These are phyloP conservation scores for Pan paniscus DNA, from an alignment of 2,113 vertebrate species.

Conservation along the genomic window DNA sequence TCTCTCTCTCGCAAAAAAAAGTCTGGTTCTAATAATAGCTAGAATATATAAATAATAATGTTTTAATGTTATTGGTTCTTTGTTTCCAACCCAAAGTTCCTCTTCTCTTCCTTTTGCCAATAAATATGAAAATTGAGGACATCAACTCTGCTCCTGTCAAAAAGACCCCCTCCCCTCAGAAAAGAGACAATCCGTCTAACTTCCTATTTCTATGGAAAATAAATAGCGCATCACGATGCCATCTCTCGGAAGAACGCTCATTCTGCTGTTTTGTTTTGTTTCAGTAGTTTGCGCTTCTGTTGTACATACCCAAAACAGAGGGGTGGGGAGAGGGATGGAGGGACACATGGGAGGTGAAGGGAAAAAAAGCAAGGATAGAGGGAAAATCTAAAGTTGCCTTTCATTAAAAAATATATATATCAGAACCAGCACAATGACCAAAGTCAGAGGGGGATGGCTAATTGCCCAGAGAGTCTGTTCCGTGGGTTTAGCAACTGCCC, in stretches of 20 bases:
- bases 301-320: slow-evolving; percentile 70
- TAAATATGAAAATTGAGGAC: slow-evolving; percentile 85
- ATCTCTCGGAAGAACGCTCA: slow-evolving; percentile 73
- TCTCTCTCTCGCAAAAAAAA: slow-evolving; percentile 77
- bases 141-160: slow-evolving; percentile 84
- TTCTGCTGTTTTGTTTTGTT: slow-evolving; percentile 74
- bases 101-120: slow-evolving; percentile 75
- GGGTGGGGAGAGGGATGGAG: slow-evolving; percentile 20
- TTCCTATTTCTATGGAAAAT: slow-evolving; percentile 77
- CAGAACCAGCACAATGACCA: slow-evolving; percentile 82
- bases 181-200: slow-evolving; percentile 50
- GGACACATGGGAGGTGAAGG: slow-evolving; percentile 19
- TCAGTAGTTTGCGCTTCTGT: slow-evolving; percentile 86
- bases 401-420: slow-evolving; percentile 54
- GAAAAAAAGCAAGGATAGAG: slow-evolving; percentile 57
- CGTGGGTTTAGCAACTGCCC: slow-evolving; percentile 85
- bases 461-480: slow-evolving; percentile 80
- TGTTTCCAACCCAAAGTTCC: slow-evolving; percentile 80
- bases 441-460: slow-evolving; percentile 81
- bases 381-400: slow-evolving; percentile 64
- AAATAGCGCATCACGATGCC: slow-evolving; percentile 78
- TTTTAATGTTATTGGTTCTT: slow-evolving; percentile 80
- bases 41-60: slow-evolving; percentile 87
- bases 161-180: slow-evolving; percentile 42
- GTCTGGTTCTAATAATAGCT: slow-evolving; percentile 84